These are phyloP conservation scores for Eulemur mongoz DNA, from an alignment of 2,797 vertebrate genomes.

Conservation along the genomic window DNA sequence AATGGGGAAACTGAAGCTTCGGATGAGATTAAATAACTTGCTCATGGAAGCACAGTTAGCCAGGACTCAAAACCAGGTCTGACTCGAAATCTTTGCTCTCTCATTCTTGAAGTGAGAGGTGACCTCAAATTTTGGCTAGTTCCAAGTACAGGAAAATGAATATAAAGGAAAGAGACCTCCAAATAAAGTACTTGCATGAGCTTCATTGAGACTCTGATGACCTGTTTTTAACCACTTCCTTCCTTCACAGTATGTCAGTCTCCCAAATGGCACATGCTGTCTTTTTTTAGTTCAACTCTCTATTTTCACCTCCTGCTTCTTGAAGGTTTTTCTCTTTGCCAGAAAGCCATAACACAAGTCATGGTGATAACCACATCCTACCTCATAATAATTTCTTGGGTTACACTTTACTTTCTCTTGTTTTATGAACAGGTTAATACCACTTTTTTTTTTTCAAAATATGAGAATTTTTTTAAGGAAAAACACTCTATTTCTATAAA, in stretches of 20 bases:
- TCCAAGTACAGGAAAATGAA: background rate
- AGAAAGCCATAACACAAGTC: background rate
- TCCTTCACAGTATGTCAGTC: background rate
- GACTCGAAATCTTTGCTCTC: background rate
- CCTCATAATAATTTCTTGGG: background rate
- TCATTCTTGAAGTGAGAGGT: background rate
- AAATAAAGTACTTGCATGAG: background rate
- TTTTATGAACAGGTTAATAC: background rate
- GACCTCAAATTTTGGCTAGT: background rate
- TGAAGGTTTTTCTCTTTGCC: slow-evolving; percentile 4
- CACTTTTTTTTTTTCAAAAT: background rate
- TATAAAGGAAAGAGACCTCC: background rate
- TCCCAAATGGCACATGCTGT: background rate
- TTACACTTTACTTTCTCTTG: background rate
- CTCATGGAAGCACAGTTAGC: background rate
- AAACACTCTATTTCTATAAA: background rate
- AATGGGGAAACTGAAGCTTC: background rate
- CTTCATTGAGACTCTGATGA: background rate
- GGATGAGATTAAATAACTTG: background rate
- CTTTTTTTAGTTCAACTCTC: background rate
- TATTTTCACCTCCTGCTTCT: background rate
- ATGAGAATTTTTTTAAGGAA: background rate
- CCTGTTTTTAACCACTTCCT: background rate
- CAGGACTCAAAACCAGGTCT: slow-evolving; percentile 6
- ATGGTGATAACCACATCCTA: background rate